Base-by-base conservation (phyloP, 2,888 invertebrate species). In the Orthosia gothica region DNA sequence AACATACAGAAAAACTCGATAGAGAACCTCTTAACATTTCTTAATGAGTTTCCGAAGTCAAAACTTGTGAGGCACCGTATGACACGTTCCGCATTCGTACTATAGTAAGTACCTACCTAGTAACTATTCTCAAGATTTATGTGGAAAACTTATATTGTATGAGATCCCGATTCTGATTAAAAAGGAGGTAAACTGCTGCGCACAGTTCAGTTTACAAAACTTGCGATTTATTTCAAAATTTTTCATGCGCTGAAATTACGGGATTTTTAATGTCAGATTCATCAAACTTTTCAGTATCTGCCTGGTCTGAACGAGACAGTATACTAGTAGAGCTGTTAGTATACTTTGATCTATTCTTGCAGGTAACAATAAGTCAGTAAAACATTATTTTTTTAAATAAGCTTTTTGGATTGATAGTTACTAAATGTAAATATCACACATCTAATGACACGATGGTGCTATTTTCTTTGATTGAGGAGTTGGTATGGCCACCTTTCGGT, bases 41-140 rank as follows among this genome's bases (percentile, higher is more conserved):
- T 13, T 70, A 81, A 70, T 76, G 70, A 81, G 76, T 79, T 79
- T 70, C 57, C 18, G 49, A 70, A 76, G 70, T 66, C n/a, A 76
- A 52, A 81, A 70, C 65, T 79, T 62, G 5, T 9, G n/a, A 23
- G 47, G 59, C 50, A 13, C 26, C 63, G 23, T 7, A 45, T 23
- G 47, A 64, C 15, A 61, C 47, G 18, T 65, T 18, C 18, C 54
- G 26, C 64, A 45, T 50, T 47, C 67, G 54, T 64, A 23, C 11
- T 9, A 16, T 50, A 32, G 16, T 18, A 45, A 59, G 67, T 74
- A 32, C 7, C 32, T 40, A 40, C 7, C 40, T 40, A 62, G 20
- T 49, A 70, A 81, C 55, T 76, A 81, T 81, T 70, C 26, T 5
- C 0, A 20, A 76, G 63, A 79, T 81, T 67, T 67, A 76, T 79